These are phyloP conservation scores for Cosmia pyralina DNA, from an alignment of 2,888 invertebrate genomes.

Conservation along the genomic window DNA sequence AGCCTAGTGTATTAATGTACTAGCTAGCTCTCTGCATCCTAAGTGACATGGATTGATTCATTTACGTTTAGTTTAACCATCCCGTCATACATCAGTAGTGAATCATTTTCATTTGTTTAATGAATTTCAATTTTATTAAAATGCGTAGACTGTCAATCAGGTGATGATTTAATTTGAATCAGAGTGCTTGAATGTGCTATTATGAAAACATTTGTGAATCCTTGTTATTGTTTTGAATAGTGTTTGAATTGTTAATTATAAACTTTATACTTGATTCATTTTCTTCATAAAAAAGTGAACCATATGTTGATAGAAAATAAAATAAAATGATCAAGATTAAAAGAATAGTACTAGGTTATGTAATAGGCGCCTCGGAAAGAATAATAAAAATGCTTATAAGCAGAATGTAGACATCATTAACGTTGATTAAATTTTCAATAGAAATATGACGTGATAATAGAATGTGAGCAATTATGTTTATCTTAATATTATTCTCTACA, in stretches of 20 bases:
- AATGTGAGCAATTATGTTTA: constrained; percentile 19
- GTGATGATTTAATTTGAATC: constrained; percentile 49
- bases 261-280: neutral
- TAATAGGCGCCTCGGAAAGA: neutral
- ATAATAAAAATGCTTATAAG: constrained; percentile 6
- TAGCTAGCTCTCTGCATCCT: constrained; percentile 9
- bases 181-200: constrained; percentile 32
- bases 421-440: constrained; percentile 15
- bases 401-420: constrained; percentile 22
- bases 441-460: constrained; percentile 31
- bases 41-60: constrained; percentile 46
- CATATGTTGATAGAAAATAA: neutral
- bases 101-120: constrained; percentile 39
- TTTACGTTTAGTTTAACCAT: constrained; percentile 41
- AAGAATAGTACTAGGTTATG: neutral
- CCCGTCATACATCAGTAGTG: constrained; percentile 45
- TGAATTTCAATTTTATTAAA: constrained; percentile 65
- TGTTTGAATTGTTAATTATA: constrained; percentile 10
- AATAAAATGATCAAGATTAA: neutral
- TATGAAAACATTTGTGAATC: constrained; percentile 26
- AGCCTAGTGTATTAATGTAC: constrained; percentile 44
- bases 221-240: constrained; percentile 15
- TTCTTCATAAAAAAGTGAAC: neutral
- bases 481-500: constrained; percentile 17
- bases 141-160: constrained; percentile 64